Conservation (phyloP, 2,113 vertebrate genomes). For the Equus przewalskii region DNA sequence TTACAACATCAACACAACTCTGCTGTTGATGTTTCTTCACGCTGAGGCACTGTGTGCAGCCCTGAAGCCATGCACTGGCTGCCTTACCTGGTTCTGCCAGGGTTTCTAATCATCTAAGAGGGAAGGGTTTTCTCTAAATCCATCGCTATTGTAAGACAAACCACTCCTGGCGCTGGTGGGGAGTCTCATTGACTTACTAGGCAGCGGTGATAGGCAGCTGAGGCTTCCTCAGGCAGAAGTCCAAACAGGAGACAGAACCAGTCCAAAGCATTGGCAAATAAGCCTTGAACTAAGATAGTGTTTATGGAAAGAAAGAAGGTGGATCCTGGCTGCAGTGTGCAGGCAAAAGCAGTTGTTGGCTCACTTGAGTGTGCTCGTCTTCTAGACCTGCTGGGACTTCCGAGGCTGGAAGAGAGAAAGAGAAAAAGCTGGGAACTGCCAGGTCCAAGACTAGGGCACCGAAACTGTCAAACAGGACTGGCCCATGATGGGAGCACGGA, state of each 20-base stretch:
- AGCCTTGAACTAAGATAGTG: background rate
- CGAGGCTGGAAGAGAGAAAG: background rate
- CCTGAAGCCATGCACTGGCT: background rate
- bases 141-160: background rate
- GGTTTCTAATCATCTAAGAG: background rate
- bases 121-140: background rate
- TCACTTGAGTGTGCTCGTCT: background rate
- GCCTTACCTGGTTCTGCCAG: background rate
- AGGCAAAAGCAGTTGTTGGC: background rate
- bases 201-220: background rate
- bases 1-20: background rate
- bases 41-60: background rate
- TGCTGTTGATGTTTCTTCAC: conserved; percentile 18
- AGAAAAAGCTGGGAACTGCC: background rate
- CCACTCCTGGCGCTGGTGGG: background rate
- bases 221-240: background rate
- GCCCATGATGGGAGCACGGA: background rate
- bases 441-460: background rate
- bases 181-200: background rate
- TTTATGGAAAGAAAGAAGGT: background rate
- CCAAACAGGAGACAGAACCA: background rate
- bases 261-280: background rate
- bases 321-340: background rate
- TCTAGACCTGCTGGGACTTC: background rate
- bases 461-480: background rate